A percentile compares a stretch with the other conserved stretches of the same genome.
Conservation (phyloP, 2,113 vertebrate genomes). For the Tiliqua scincoides region DNA sequence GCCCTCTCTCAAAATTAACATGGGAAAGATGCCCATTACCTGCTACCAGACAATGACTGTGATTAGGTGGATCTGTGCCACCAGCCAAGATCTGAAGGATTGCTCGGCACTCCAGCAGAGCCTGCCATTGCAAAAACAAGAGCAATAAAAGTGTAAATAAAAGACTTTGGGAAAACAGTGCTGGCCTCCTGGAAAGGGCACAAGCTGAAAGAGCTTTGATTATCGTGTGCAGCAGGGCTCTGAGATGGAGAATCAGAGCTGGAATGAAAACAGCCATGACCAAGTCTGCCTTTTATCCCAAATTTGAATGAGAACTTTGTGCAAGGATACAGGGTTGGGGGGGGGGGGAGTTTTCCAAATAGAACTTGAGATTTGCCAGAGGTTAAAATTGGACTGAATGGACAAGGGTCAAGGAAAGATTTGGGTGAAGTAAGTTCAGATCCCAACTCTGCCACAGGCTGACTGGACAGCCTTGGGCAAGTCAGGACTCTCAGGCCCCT, state of each 20-base stretch:
- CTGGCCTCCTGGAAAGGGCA: conserved; percentile 30
- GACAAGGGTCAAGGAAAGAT: too few species aligned
- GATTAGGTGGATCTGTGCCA: conserved; percentile 73
- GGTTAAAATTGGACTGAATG: too few species aligned
- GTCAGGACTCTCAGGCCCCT: not conserved
- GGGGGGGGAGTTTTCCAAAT: not conserved
- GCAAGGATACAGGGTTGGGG: not conserved
- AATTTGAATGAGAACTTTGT: not conserved
- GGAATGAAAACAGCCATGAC: not conserved
- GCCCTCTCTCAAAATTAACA: conserved; percentile 72
- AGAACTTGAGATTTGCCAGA: not conserved
- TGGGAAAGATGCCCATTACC: conserved; percentile 77
- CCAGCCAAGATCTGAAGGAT: conserved; percentile 74
- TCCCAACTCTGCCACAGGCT: not conserved
- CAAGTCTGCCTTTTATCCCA: not conserved
- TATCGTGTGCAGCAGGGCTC: not conserved
- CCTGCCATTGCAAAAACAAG: conserved; percentile 69
- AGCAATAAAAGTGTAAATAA: conserved; percentile 72
- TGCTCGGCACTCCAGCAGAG: conserved; percentile 70
- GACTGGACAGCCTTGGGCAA: not conserved
- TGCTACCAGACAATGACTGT: conserved; percentile 75
- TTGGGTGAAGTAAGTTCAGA: not conserved
- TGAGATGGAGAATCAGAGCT: not conserved
- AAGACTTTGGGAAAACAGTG: conserved; percentile 60
- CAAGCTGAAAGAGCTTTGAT: conserved; percentile 40